A percentile compares a stretch with the other conserved stretches of the same genome.
Conservation (phyloP, 2,888 invertebrate genomes). For the Diarsia dahlii region DNA sequence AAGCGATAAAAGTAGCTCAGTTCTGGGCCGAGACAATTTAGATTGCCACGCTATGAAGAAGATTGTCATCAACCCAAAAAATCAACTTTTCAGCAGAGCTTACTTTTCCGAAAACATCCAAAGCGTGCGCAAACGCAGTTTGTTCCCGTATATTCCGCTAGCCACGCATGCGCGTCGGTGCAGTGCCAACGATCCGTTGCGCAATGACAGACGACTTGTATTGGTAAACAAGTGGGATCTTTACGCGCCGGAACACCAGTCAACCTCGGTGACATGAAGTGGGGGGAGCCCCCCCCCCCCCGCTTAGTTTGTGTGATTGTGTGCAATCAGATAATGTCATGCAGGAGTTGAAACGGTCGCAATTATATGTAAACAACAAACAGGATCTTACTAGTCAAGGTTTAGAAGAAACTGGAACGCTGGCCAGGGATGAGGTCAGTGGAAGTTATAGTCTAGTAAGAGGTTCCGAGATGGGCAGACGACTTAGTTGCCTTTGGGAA, state of each 20-base stretch:
- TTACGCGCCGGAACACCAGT: constrained; percentile 49
- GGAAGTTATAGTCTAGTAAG: too few species aligned
- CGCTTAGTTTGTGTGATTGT: background rate
- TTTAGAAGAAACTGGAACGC: background rate
- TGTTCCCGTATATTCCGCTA: constrained; percentile 49
- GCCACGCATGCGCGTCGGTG: constrained; percentile 53
- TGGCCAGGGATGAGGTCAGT: too few species aligned
- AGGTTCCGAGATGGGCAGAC: too few species aligned
- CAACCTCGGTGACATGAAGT: constrained; percentile 46
- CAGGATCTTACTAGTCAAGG: constrained; percentile 22
- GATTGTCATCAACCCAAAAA: too few species aligned
- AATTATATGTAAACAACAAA: constrained; percentile 31
- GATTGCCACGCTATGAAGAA: too few species aligned
- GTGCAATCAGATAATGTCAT: constrained; percentile 26
- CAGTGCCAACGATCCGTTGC: constrained; percentile 69
- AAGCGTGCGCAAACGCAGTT: constrained; percentile 38
- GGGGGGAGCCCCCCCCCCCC: too few species aligned
- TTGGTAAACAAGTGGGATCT: constrained; percentile 67
- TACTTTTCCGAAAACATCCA: background rate
- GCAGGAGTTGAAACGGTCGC: constrained; percentile 4
- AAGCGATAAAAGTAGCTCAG: too few species aligned
- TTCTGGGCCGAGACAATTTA: too few species aligned
- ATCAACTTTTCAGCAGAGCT: background rate
- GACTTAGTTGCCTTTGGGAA: too few species aligned
- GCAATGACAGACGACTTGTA: constrained; percentile 62